Conservation (phyloP, 2,888 invertebrate genomes). For the Drosophila parthenogenetica region DNA sequence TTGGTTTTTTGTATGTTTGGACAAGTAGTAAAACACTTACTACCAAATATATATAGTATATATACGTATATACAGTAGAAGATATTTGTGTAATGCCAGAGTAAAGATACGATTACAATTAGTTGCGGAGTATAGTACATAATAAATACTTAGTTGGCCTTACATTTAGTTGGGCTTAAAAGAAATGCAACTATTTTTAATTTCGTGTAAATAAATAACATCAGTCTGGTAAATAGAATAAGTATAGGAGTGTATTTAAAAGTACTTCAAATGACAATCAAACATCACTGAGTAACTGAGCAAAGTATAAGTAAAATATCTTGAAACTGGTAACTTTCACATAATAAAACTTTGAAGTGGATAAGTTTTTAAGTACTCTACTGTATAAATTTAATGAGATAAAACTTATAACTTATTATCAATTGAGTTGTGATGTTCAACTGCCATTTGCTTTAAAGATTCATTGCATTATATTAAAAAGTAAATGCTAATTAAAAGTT, state of each 20-base stretch:
- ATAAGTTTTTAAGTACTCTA: no score
- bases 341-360: no score
- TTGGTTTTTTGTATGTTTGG: conserved; percentile 61
- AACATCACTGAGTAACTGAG: conserved; percentile 33
- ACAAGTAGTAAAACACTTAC: conserved; percentile 36
- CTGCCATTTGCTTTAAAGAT: conserved; percentile 5
- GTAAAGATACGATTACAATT: conserved; percentile 29
- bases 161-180: conserved; percentile 44
- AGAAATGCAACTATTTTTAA: conserved; percentile 48
- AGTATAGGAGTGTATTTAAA: conserved; percentile 37
- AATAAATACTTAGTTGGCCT: conserved; percentile 52
- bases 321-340: neutral
- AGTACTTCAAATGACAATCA: conserved; percentile 4
- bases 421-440: conserved; percentile 22
- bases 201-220: conserved; percentile 56
- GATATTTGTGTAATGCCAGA: conserved; percentile 25
- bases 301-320: neutral
- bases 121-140: conserved; percentile 9
- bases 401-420: neutral
- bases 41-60: conserved; percentile 21
- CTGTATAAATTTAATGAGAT: no score
- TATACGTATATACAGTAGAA: conserved; percentile 45
- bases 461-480: conserved; percentile 3
- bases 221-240: conserved; percentile 68
- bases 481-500: neutral